Evolutionary conservation across 1,140 invertebrate species (phyloP), one percentile per base, ranked within the genome.

Genomic region (Galendromus occidentalis): DNA sequence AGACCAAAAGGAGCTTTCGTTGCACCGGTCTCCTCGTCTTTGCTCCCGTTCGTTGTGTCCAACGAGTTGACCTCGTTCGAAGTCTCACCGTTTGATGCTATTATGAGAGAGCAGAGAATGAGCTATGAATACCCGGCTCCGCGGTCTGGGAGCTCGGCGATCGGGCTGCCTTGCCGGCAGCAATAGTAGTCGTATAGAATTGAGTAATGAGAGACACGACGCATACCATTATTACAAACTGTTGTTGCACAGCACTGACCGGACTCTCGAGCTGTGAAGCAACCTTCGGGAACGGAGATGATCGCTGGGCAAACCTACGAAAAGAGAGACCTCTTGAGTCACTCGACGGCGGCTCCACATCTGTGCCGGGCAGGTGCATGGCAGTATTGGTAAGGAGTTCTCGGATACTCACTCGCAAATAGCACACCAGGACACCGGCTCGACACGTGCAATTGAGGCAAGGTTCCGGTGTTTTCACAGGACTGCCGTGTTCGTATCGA

Each of bases 391-490:
- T 20, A 47, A 28, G 22, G 25, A 29, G 4, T 47, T 17, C 12
- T 17, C 17, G 25, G 14, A 29, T 17, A 17, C 86, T 88, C 9
- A 87, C 82, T 45, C 85, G 79, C 63, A 87, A 77, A 65, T 84
- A 82, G 75, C 87, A 90, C 42, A 86, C 78, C 33, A 88, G 76
- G 12, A 83, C 81, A 64, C 83, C 83, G 2, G 80, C 80, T 25
- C 76, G 78, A 74, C 87, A 89, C 66, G 80, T 81, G 75, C 87
- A 90, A 67, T 81, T 81, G 30, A 90, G 76, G 73, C 87, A 90
- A 14, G 85, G 82, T 72, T 87, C 85, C 39, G 79, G 75, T 51
- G 85, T 86, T 66, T 75, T 71, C 66, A 88, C 84, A 22, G 67
- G 44, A 17, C 70, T 69, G 17, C 72, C 74, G 33, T 69, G 68